Evolutionary conservation across 2,888 invertebrate species (phyloP).

Genomic region (Cosmopolites sordidus): DNA sequence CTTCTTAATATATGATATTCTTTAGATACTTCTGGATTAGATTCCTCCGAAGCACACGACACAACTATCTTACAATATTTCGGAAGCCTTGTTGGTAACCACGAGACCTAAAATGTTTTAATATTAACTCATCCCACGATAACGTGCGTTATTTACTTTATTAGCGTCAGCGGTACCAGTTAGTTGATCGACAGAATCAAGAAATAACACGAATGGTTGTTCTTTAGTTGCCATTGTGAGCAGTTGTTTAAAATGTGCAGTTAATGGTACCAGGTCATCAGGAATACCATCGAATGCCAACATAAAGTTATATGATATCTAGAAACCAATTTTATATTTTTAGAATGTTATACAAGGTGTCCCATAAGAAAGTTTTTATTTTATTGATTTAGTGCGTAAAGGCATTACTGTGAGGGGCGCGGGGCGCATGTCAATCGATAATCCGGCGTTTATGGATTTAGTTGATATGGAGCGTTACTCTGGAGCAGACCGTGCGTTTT

Average conservation of each 20-base stretch:
- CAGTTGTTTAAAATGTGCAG: constrained; percentile 93
- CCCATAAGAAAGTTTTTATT: too few relatives aligned
- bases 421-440: too few relatives aligned
- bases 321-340: constrained; percentile 40
- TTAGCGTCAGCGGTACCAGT: constrained; percentile 92
- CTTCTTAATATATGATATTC: constrained; percentile 81
- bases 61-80: constrained; percentile 84
- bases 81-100: constrained; percentile 90
- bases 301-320: constrained; percentile 90
- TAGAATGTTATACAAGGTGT: too few relatives aligned
- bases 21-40: constrained; percentile 79
- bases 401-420: too few relatives aligned
- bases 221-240: constrained; percentile 75
- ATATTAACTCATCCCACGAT: not conserved
- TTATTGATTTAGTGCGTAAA: too few relatives aligned
- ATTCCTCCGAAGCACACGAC: constrained; percentile 84
- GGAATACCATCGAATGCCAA: constrained; percentile 91
- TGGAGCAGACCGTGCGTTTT: too few relatives aligned
- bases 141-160: constrained; percentile 51
- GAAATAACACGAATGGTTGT: constrained; percentile 83
- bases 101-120: constrained; percentile 60
- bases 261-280: constrained; percentile 91
- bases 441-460: too few relatives aligned
- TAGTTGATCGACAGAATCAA: constrained; percentile 96
- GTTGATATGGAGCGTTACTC: too few relatives aligned